phyloP scores from a whole-genome alignment of 2,797 vertebrate genomes.

The Acanthopagrus latus region DNA sequence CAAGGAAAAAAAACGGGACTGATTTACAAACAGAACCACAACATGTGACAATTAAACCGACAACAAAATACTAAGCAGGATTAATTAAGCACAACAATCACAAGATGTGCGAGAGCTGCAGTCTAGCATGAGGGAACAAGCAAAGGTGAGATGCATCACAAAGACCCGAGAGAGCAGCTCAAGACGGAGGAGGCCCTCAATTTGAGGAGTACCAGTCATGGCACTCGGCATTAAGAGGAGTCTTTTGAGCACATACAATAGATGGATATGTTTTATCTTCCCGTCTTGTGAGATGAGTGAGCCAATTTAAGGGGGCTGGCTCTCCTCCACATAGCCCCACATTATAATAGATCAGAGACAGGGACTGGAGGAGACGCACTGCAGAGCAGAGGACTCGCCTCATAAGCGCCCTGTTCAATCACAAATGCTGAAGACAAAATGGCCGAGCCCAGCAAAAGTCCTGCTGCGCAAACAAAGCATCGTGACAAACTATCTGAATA shows the following conservation, averaged over 20 bases:
- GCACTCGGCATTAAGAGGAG: constrained; percentile 48
- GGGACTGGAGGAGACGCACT: constrained; percentile 42
- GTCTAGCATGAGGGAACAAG: constrained; percentile 30
- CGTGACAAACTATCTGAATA: constrained; percentile 53
- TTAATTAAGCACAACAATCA: constrained; percentile 60
- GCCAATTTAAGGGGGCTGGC: constrained; percentile 45
- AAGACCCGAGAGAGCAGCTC: constrained; percentile 36
- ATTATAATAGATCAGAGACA: constrained; percentile 61
- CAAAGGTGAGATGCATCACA: constrained; percentile 31
- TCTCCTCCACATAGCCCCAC: constrained; percentile 48
- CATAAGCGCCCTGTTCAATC: constrained; percentile 63
- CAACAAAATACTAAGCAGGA: constrained; percentile 53
- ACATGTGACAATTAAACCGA: constrained; percentile 47
- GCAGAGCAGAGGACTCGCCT: constrained; percentile 57
- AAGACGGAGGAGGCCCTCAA: constrained; percentile 46
- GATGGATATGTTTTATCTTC: constrained; percentile 61
- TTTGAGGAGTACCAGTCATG: constrained; percentile 52
- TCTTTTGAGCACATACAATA: constrained; percentile 47
- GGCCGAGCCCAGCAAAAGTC: constrained; percentile 36
- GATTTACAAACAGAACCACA: constrained; percentile 40
- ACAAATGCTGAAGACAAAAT: constrained; percentile 41
- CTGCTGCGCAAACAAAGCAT: constrained; percentile 63
- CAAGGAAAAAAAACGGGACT: not conserved
- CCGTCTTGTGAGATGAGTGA: constrained; percentile 44
- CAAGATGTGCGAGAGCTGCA: constrained; percentile 39